A percentile compares a stretch with the other conserved stretches of the same genome.
Evolutionary conservation across 2,888 invertebrate genomes (phyloP).

Genomic region (Enchytraeus crypticus): DNA sequence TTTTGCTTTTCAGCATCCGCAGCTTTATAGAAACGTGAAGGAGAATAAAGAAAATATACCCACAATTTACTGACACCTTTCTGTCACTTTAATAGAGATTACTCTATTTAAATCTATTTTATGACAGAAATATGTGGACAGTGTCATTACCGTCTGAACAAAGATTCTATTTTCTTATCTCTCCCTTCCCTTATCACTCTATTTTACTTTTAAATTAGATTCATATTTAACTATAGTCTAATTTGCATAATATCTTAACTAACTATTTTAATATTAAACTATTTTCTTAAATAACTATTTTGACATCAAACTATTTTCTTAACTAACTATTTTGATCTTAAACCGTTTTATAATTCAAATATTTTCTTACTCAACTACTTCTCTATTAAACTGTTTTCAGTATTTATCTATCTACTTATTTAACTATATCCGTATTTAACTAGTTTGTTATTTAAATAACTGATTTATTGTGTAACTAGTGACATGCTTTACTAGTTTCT

Average conservation of each 20-base stretch:
- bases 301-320: background rate
- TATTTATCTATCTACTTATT: background rate
- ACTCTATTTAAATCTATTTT: no score
- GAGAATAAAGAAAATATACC: no score
- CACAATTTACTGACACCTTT: no score
- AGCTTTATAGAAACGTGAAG: no score
- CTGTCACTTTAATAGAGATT: no score
- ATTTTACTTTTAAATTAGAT: background rate
- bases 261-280: background rate
- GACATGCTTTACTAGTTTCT: no score
- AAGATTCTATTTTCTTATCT: background rate
- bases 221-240: background rate
- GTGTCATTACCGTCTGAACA: no score
- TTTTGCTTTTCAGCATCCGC: no score
- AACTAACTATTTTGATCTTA: background rate
- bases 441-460: background rate
- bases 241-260: background rate
- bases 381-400: background rate
- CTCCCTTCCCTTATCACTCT: background rate
- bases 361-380: background rate
- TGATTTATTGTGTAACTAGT: no score
- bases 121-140: no score
- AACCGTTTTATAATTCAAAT: background rate
- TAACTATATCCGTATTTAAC: background rate
- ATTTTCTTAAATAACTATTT: background rate